Evolutionary conservation across 1,140 invertebrate genomes (phyloP).

Genomic region (Hetaerina americana): DNA sequence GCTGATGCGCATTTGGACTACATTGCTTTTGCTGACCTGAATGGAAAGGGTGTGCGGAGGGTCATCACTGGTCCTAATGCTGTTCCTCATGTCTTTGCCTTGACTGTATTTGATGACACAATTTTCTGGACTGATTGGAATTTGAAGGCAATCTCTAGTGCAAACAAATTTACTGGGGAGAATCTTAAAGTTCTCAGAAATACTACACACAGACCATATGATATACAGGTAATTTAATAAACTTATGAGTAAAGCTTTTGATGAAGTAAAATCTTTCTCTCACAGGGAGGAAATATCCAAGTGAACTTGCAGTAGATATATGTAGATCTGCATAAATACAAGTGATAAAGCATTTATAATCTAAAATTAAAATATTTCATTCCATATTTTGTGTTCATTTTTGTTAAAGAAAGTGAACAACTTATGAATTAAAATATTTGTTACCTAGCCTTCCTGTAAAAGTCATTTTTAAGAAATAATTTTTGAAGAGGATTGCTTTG

Average conservation of each 20-base stretch:
- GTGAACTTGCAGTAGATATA: too few relatives aligned
- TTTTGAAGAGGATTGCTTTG: too few relatives aligned
- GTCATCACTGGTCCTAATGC: slow-evolving; percentile 56
- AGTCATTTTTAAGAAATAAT: too few relatives aligned
- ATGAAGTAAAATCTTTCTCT: too few relatives aligned
- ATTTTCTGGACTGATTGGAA: slow-evolving; percentile 99
- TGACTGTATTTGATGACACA: slow-evolving; percentile 86
- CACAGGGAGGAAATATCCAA: too few relatives aligned
- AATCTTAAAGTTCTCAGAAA: slow-evolving; percentile 69
- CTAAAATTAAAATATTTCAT: too few relatives aligned
- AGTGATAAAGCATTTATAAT: too few relatives aligned
- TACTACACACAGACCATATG: slow-evolving; percentile 89
- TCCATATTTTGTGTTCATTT: too few relatives aligned
- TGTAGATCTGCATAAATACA: too few relatives aligned
- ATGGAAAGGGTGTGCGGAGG: slow-evolving; percentile 70
- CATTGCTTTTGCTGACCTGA: slow-evolving; percentile 85
- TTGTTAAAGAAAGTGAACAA: too few relatives aligned
- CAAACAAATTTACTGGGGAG: slow-evolving; percentile 69
- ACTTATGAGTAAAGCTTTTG: neutral
- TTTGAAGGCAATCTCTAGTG: slow-evolving; percentile 69
- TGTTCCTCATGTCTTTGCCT: slow-evolving; percentile 88
- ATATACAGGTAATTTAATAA: slow-evolving; percentile 42
- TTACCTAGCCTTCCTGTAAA: too few relatives aligned
- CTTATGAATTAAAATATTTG: too few relatives aligned
- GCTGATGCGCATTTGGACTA: slow-evolving; percentile 98